Evolutionary conservation across 2,888 invertebrate genomes (phyloP), one percentile per base, ranked within the genome.

Genomic region (Drosophila glabriapex): DNA sequence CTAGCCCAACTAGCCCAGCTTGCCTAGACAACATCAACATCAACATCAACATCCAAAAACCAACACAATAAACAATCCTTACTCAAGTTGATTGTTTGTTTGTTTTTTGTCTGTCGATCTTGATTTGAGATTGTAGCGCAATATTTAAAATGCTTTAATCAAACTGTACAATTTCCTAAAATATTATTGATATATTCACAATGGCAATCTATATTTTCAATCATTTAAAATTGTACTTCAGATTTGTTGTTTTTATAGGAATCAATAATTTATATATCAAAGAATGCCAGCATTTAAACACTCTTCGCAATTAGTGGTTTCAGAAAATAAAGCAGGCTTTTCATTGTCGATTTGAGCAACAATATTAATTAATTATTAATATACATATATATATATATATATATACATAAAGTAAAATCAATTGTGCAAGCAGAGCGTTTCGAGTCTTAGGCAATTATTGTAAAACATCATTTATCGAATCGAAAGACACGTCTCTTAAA

Each of bases 1-100:
- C 52, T 14, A 93, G 92, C 61, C 9, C 14, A 19, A 33, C 52
- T 14, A 33, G 12, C 54, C 22, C 4, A 54, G 35, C 35, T 35
- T 9, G 4, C 25, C 16, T 2, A 49, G 2, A 16, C 28, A 25
- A 16, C 16, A 46, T 2, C 12, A 14, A 16, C 16, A 46, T 2
- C 12, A 14, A 12, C 22, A 2, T 31, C 31, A 29, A 29, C 29
- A 29, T 7, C 22, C 41, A 41, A n/a, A n/a, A 41, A n/a, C 5
- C 41, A 10, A n/a, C 19, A 1, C 39, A 5, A n/a, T n/a, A 22
- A 43, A 6, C 22, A 14, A 46, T 22, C 14, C 46, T 19, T 7
- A 7, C 46, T 14, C 43, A 43, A 25, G 16, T 2, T 16, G 22
- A 16, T 29, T 29, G 29, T 1, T 10, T n/a, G 19, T 9, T 22